These are phyloP conservation scores for Andrena haemorrhoa DNA, from an alignment of 2,888 invertebrate genomes.

Conservation along the genomic window DNA sequence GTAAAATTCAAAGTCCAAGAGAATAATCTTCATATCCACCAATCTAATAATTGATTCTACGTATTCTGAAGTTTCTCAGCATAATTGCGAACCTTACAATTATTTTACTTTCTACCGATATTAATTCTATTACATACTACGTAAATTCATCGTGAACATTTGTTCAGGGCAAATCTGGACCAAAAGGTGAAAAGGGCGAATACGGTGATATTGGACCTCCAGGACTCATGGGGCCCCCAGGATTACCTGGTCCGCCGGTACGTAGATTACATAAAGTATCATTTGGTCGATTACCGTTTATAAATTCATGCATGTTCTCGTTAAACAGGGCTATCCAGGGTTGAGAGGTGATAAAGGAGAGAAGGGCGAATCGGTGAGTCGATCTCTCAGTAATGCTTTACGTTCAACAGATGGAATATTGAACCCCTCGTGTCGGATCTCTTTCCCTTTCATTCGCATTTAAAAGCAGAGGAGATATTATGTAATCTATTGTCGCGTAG, in stretches of 20 bases:
- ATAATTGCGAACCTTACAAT: background rate
- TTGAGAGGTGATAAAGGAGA: slow-evolving; percentile 96
- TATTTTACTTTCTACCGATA: background rate
- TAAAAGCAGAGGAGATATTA: slow-evolving; percentile 11
- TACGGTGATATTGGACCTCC: slow-evolving; percentile 97
- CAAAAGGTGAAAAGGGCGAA: slow-evolving; percentile 95
- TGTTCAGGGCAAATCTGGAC: slow-evolving; percentile 91
- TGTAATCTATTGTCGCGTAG: slow-evolving; percentile 30
- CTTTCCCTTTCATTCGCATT: slow-evolving; percentile 20
- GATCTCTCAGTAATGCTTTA: slow-evolving; percentile 50
- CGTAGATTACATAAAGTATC: slow-evolving; percentile 53
- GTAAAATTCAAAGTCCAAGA: too few relatives aligned
- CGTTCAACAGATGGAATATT: slow-evolving; percentile 25
- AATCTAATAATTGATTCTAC: too few relatives aligned
- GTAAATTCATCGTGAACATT: slow-evolving; percentile 18
- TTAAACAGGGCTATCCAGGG: slow-evolving; percentile 91
- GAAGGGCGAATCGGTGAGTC: slow-evolving; percentile 96
- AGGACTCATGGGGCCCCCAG: slow-evolving; percentile 97
- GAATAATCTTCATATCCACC: too few relatives aligned
- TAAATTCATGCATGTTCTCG: slow-evolving; percentile 33
- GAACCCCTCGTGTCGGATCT: slow-evolving; percentile 17
- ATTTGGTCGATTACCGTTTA: slow-evolving; percentile 20
- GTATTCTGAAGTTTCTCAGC: background rate
- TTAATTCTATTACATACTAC: slow-evolving; percentile 10
- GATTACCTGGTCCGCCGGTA: slow-evolving; percentile 88